These are phyloP conservation scores for Chloroceryle aenea DNA, from an alignment of 2,113 vertebrate genomes.

Conservation along the genomic window DNA sequence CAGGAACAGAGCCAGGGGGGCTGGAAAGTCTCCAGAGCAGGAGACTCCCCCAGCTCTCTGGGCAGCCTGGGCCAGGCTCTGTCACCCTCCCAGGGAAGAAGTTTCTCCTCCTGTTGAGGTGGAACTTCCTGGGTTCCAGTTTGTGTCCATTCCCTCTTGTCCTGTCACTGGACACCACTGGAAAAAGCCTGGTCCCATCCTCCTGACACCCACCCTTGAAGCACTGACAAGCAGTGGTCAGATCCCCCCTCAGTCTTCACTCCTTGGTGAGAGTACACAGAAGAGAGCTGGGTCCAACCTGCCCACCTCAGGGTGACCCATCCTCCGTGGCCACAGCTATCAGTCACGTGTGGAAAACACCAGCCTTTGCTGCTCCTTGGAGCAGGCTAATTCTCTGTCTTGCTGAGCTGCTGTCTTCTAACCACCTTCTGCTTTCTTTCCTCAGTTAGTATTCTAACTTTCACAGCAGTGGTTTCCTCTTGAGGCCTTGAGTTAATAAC, in stretches of 20 bases:
- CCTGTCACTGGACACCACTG: no score
- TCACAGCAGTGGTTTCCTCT: not conserved
- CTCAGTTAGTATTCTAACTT: not conserved
- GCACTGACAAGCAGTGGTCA: no score
- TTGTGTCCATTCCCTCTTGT: no score
- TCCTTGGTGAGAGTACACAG: not conserved
- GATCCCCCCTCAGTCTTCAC: not conserved
- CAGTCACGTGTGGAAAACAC: not conserved
- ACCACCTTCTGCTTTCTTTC: not conserved
- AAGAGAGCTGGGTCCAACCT: not conserved
- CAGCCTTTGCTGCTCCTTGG: not conserved
- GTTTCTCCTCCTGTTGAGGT: no score
- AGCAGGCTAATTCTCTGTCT: not conserved
- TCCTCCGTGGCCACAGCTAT: not conserved
- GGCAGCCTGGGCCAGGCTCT: no score
- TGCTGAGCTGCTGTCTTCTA: not conserved
- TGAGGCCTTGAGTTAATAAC: not conserved
- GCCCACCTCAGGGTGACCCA: not conserved
- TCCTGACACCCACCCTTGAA: no score
- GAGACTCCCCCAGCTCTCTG: no score
- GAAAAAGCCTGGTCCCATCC: no score
- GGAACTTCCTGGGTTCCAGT: no score
- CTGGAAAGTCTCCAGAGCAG: no score
- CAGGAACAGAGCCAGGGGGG: no score
- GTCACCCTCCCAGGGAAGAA: no score